Base-by-base conservation (phyloP, 2,888 invertebrate genomes). In the Aleiodes testaceus region DNA sequence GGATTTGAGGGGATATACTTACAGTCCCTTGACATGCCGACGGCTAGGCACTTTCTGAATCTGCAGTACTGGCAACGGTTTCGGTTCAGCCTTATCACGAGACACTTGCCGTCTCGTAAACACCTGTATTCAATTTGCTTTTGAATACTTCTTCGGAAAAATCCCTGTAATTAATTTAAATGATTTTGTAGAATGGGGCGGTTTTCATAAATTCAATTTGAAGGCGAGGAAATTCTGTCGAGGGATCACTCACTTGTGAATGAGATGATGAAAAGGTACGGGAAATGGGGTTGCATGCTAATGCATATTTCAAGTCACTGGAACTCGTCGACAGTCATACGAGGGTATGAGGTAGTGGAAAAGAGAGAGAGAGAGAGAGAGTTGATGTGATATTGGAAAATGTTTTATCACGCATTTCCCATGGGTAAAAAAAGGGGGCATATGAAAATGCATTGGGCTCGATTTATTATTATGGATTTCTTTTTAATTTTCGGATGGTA, bases 11-110 rank as follows among this genome's bases (percentile, higher is more conserved):
- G 2, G 45, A 3, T 14, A 49, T 89, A 95, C 97, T 96, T 89
- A 97, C 97, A 97, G 89, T 97, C 97, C 85, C 97, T 92, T 87
- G 97, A 97, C 97, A 97, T 97, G 87, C 97, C 97, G 84, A 97
- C 97, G 47, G 96, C 94, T 74, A 97, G 91, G 88, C 97, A 97
- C 93, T 98, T 98, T 89, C 96, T 97, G 89, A 98, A 97, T 84
- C 97, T 92, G 91, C 97, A 98, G 88, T 93, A 97, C 88, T 98
- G 97, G 88, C 97, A 97, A 81, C 97, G 93, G 90, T 98, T 98
- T 79, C 97, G 91, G 89, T 97, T 97, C 82, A 97, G 91, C 81
- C 97, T 91, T 87, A 97, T 97, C 73, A 98, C 97, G 83, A 96
- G 90, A 88, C 97, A 97, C 91, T 97, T 96, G 82, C 97, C 96